Base-by-base conservation (phyloP, 2,888 invertebrate species). In the Drymonia ruficornis region DNA sequence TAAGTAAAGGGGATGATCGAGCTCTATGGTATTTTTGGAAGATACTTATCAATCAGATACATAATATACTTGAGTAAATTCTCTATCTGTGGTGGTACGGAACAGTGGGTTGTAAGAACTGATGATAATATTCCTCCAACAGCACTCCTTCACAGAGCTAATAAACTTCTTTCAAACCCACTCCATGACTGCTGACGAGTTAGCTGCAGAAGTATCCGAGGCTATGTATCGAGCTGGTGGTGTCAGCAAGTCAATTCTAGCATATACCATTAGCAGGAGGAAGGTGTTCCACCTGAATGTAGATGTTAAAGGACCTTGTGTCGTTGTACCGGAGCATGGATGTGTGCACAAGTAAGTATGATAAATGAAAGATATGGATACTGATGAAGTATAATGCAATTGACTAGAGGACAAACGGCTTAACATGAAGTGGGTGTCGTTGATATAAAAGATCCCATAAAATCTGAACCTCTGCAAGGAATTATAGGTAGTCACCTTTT, bases 311-410 rank as follows among this genome's bases (percentile, higher is more conserved):
- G 95, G 96, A 8, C 97, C 97, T 0, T 96, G 96, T 71, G 76
- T 97, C 11, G 94, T 97, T 6, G 85, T 97, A 54, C 96, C 97
- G 0, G 96, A 97, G 76, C 93, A 94, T 67, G 96, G 96, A 16
- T 95, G 95, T 40, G 84, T 94, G 54, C 93, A 94, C 69, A 95
- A 94, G 96, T 96, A 50, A 63, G 75, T 63, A 9, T 9, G 1
- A 4, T n/a, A 4, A 11, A n/a, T 34, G 12, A n/a, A 31, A 1
- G 31, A 11, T 11, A 11, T 7, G 5, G 28, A 28, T 28, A n/a
- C n/a, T n/a, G n/a, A n/a, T n/a, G n/a, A n/a, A n/a, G n/a, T n/a
- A n/a, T n/a, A n/a, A n/a, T n/a, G n/a, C n/a, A n/a, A n/a, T n/a
- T n/a, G n/a, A n/a, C n/a, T n/a, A n/a, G n/a, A n/a, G n/a, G n/a